Conservation (phyloP, 2,113 vertebrate species). For the Mastomys coucha region DNA sequence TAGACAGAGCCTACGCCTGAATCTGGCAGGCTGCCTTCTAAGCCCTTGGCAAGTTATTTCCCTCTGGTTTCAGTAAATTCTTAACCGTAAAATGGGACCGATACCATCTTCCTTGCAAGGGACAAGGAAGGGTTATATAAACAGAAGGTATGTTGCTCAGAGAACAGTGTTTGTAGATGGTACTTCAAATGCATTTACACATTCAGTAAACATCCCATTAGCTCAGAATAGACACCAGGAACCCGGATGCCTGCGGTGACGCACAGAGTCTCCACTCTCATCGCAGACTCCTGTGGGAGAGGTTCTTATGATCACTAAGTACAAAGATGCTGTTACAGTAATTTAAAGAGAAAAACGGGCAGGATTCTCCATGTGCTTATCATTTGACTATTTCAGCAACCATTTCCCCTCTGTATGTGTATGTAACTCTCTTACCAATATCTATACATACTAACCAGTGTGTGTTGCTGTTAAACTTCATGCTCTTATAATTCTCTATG, state of each 20-base stretch:
- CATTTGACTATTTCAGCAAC: not conserved
- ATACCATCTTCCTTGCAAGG: not conserved
- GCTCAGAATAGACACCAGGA: not conserved
- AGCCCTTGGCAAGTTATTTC: not conserved
- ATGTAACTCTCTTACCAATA: not conserved
- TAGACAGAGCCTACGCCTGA: not conserved
- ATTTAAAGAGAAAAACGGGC: not conserved
- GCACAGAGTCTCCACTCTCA: not conserved
- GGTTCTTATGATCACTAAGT: not conserved
- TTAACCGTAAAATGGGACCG: not conserved
- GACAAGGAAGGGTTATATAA: not conserved
- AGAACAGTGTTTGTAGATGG: not conserved
- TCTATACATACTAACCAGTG: not conserved
- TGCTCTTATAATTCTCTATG: not conserved
- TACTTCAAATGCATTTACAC: not conserved
- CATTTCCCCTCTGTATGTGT: not conserved
- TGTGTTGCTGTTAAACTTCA: not conserved
- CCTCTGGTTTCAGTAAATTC: not conserved
- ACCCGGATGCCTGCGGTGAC: not conserved
- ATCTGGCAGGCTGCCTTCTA: not conserved
- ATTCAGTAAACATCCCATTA: not conserved
- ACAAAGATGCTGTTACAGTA: not conserved
- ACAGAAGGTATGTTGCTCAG: not conserved
- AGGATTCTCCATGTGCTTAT: not conserved
- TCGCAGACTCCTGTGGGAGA: not conserved